A percentile compares a stretch with the other conserved stretches of the same genome.
phyloP scores from a whole-genome alignment of 2,888 invertebrate species.

The Cantharis rufa region DNA sequence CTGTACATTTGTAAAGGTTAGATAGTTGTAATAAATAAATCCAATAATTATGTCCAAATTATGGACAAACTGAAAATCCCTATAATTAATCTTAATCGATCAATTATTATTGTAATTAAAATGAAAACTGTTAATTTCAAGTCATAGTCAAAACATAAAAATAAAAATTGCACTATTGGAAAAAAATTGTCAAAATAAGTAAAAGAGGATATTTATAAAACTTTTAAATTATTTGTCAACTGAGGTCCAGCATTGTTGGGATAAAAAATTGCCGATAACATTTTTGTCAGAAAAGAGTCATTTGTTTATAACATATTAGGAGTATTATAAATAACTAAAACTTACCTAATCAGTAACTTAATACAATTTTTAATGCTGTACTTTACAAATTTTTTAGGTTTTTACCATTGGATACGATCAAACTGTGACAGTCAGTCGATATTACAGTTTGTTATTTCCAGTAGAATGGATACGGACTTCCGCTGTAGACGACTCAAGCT shows the following conservation, averaged over 20 bases:
- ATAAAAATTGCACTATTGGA: too few species aligned
- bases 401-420: slow-evolving; percentile 4
- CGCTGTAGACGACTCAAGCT: slow-evolving; percentile 31
- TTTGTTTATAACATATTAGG: background rate
- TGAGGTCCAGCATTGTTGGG: too few species aligned
- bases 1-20: too few species aligned
- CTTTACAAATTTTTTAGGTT: background rate
- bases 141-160: too few species aligned
- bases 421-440: slow-evolving; percentile 36
- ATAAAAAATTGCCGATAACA: background rate
- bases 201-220: too few species aligned
- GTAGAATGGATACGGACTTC: slow-evolving; percentile 33
- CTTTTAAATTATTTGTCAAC: too few species aligned
- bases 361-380: background rate
- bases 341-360: too few species aligned
- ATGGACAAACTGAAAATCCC: background rate
- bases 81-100: background rate
- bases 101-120: background rate
- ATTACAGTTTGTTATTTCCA: slow-evolving; percentile 43
- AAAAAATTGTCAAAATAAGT: too few species aligned
- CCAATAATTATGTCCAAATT: too few species aligned
- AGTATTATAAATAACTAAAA: background rate
- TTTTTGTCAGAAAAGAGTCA: background rate
- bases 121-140: background rate
- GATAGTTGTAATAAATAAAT: too few species aligned